Evolutionary conservation across 2,888 invertebrate species (phyloP), one percentile per base, ranked within the genome.

Genomic region (Omphaloscelis lunosa): DNA sequence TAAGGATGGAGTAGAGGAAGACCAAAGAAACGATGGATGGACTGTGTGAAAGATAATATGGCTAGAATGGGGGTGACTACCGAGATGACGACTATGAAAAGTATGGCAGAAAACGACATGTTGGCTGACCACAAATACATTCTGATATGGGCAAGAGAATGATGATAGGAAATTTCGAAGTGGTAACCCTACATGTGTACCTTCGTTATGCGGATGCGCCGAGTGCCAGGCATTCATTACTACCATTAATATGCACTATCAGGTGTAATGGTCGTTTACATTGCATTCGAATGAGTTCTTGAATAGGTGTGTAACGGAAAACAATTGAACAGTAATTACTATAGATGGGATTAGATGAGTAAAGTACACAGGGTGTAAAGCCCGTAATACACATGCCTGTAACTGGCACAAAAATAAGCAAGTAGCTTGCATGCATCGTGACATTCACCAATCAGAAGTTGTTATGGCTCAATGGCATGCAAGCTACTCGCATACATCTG

Each of bases 151-250:
- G 15, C 58, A 56, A 23, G 11, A 11, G 53, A 53, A n/a, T 56
- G n/a, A n/a, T 56, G 5, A n/a, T n/a, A 15, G 58, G 2, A 58
- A 58, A 58, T 27, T 27, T 27, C 12, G 5, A 27, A 15, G n/a
- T 51, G 67, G 51, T 67, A n/a, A 68, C 67, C 56, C 68, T 68
- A 56, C 56, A n/a, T 39, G 53, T 39, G 73, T 48, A 41, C 12
- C 66, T 74, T 61, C 39, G 77, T 48, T 48, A 83, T 83, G 86
- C 85, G 81, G 84, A 86, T 86, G 78, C 53, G 61, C 70, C 15
- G 65, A 77, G 65, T 86, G 66, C 70, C 78, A 65, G 15, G 67
- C 78, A 85, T 81, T 74, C 67, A 72, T 83, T 41, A 69, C 41
- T 15, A 56, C 15, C 48, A 85, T 83, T 83, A 78, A 76, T 76